Conservation (phyloP, 1,140 invertebrate genomes). For the Phocides pigmalion region DNA sequence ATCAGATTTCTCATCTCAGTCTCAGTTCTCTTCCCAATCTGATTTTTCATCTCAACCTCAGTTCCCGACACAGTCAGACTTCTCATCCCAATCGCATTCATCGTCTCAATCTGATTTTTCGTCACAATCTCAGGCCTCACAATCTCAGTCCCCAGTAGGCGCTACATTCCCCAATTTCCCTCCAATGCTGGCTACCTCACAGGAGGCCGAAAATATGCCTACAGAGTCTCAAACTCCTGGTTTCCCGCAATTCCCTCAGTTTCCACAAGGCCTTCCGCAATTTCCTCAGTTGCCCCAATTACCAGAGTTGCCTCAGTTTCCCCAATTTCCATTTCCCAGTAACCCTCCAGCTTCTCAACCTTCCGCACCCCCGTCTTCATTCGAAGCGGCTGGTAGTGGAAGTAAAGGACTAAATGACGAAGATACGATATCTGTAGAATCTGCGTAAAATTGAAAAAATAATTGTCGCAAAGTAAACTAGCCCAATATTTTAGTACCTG, state of each 20-base stretch:
- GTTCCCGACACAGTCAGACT: slow-evolving; percentile 6
- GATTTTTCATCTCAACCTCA: slow-evolving; percentile 12
- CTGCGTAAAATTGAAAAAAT: slow-evolving; percentile 49
- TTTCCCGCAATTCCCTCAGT: slow-evolving; percentile 44
- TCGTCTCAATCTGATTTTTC: slow-evolving; percentile 6
- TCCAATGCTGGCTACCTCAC: not conserved
- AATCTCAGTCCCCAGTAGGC: not conserved
- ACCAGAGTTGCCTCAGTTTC: slow-evolving; percentile 27
- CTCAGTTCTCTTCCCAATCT: slow-evolving; percentile 5
- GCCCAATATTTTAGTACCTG: slow-evolving; percentile 8
- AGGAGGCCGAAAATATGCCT: slow-evolving; percentile 21
- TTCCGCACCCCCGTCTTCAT: slow-evolving; percentile 38
- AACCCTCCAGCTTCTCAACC: slow-evolving; percentile 37
- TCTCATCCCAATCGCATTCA: slow-evolving; percentile 6
- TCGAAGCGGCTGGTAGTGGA: slow-evolving; percentile 44
- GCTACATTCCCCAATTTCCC: not conserved
- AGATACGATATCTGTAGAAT: slow-evolving; percentile 71
- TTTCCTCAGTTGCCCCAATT: slow-evolving; percentile 39
- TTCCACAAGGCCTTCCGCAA: slow-evolving; percentile 34
- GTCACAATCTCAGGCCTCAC: slow-evolving; percentile 15
- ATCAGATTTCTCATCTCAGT: slow-evolving; percentile 5
- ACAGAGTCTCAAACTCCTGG: slow-evolving; percentile 34
- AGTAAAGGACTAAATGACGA: slow-evolving; percentile 63
- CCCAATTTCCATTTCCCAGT: slow-evolving; percentile 35
- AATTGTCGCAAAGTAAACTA: not conserved